These are phyloP conservation scores for Spea multiplicata DNA, from an alignment of 2,113 vertebrate species.

Conservation along the genomic window DNA sequence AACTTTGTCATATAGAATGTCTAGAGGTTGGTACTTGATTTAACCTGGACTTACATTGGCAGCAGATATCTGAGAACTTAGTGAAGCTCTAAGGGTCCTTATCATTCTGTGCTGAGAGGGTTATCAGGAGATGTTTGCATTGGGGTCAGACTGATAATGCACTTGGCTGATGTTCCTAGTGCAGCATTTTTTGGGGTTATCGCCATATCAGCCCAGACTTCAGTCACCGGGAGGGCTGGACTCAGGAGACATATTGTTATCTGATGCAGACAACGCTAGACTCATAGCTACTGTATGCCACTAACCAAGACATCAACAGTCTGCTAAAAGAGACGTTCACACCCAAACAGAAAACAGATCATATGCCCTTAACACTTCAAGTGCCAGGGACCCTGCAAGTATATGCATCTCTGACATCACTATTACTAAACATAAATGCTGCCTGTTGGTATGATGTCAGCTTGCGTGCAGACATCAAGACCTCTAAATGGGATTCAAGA, in stretches of 20 bases:
- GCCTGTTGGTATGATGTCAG: no score
- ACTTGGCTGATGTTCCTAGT: not conserved
- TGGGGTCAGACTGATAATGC: constrained; percentile 22
- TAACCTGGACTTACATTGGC: not conserved
- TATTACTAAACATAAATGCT: no score
- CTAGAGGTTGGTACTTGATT: no score
- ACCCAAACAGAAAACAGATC: not conserved
- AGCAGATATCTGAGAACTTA: not conserved
- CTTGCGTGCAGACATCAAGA: no score
- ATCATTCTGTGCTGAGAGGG: not conserved
- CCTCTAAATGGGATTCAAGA: no score
- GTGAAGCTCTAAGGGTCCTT: not conserved
- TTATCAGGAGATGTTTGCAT: constrained; percentile 27
- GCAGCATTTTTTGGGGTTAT: not conserved
- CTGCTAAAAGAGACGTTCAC: not conserved
- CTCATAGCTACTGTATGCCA: not conserved
- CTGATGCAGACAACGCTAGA: not conserved
- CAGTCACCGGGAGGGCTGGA: not conserved
- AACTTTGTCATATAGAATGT: no score
- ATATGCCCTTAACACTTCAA: not conserved
- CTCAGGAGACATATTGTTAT: constrained; percentile 9
- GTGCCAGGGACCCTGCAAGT: no score
- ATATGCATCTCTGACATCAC: no score
- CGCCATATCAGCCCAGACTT: not conserved
- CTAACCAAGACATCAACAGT: not conserved